phyloP scores from a whole-genome alignment of 1,140 invertebrate species.

The Paracyclopina nana region DNA sequence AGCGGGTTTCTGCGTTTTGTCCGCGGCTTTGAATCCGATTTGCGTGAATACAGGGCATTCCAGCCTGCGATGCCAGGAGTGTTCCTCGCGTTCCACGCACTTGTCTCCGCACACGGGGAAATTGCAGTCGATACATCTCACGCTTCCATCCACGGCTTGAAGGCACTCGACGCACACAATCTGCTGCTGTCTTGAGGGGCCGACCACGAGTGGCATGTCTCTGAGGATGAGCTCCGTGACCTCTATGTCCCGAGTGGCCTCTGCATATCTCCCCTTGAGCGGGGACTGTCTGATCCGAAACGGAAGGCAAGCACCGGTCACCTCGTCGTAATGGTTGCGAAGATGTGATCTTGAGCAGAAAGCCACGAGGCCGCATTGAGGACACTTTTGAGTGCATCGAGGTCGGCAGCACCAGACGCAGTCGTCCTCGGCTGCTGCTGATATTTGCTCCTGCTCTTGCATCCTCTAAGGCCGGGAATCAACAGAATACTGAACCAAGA shows the following conservation, averaged over 20 bases:
- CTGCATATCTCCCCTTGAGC: neutral
- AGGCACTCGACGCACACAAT: neutral
- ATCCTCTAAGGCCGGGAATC: no score
- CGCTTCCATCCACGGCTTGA: neutral
- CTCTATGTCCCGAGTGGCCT: neutral
- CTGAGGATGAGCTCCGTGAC: neutral
- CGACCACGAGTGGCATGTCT: neutral
- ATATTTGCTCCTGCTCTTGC: no score
- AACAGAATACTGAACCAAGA: no score
- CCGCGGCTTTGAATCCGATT: neutral
- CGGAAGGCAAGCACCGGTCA: neutral
- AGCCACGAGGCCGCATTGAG: no score
- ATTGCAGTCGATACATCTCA: neutral
- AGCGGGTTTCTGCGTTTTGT: no score
- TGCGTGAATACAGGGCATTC: neutral
- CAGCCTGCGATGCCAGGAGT: neutral
- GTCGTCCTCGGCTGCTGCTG: no score
- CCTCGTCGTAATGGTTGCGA: no score
- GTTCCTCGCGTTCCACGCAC: neutral
- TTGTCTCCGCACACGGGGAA: neutral
- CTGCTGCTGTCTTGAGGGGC: neutral
- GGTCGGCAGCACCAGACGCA: no score
- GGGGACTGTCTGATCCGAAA: neutral
- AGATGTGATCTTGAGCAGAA: no score
- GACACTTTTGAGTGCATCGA: no score